A percentile compares a stretch with the other conserved stretches of the same genome.
phyloP scores from a whole-genome alignment of 2,888 invertebrate species.

The Callinectes sapidus region DNA sequence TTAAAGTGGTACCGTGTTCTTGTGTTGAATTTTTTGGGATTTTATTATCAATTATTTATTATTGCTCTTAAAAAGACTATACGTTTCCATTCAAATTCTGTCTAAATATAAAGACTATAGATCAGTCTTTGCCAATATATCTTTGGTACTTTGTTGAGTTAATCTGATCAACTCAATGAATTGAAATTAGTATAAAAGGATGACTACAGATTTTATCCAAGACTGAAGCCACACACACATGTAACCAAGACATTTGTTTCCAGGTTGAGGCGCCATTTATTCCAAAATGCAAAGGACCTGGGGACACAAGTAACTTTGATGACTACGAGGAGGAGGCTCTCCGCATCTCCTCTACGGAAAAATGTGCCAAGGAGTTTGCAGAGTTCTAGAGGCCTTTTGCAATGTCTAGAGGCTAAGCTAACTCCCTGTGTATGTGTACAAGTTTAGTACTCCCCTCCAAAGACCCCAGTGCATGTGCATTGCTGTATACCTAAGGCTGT shows the following conservation, averaged over 20 bases:
- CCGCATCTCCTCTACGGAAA: conserved; percentile 98
- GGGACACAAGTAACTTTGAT: conserved; percentile 99
- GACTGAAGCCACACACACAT: not conserved
- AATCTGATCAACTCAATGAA: not conserved
- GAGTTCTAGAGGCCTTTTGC: conserved; percentile 83
- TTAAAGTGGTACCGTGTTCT: not conserved
- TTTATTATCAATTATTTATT: not conserved
- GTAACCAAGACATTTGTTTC: not conserved
- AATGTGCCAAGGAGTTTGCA: conserved; percentile 99
- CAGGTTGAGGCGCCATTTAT: conserved; percentile 98
- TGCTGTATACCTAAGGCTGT: conserved; percentile 62
- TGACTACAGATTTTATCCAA: not conserved
- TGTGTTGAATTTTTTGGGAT: not conserved
- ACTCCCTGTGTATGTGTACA: conserved; percentile 70
- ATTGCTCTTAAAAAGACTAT: not conserved
- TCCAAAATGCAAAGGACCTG: conserved; percentile 98
- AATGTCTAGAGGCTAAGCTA: conserved; percentile 65
- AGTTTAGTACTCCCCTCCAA: conserved; percentile 70
- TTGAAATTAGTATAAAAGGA: not conserved
- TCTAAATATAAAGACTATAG: too few species aligned
- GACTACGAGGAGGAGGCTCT: conserved; percentile 99
- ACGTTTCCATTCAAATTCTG: not conserved
- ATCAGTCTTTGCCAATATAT: too few species aligned
- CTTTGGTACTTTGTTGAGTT: too few species aligned
- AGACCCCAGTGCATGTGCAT: conserved; percentile 69